These are phyloP conservation scores for Volucella bombylans DNA, from an alignment of 2,888 invertebrate genomes.

Conservation along the genomic window DNA sequence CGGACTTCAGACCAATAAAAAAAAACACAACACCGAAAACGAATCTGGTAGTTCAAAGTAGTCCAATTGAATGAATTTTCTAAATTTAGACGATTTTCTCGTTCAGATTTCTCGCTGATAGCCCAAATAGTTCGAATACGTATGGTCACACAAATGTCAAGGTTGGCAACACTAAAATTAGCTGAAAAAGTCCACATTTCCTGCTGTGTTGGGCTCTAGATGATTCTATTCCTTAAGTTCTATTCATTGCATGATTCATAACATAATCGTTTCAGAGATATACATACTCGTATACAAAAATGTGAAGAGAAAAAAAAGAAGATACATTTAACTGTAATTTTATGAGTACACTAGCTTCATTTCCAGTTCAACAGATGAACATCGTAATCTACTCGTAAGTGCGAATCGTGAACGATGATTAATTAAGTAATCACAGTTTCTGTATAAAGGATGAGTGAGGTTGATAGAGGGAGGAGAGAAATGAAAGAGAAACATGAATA, in stretches of 20 bases:
- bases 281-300: neutral
- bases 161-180: constrained; percentile 20
- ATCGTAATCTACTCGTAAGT: neutral
- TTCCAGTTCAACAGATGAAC: neutral
- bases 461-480: too few species aligned
- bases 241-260: too few species aligned
- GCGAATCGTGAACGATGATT: constrained; percentile 38
- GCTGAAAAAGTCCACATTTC: constrained; percentile 23
- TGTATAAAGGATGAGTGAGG: too few species aligned
- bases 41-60: too few species aligned
- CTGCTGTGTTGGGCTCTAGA: neutral
- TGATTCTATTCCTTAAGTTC: too few species aligned
- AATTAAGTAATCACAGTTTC: constrained; percentile 41
- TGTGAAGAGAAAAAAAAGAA: neutral
- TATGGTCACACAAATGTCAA: constrained; percentile 46
- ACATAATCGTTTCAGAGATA: too few species aligned
- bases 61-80: constrained; percentile 23
- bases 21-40: too few species aligned
- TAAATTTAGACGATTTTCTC: constrained; percentile 54
- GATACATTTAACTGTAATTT: constrained; percentile 1
- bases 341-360: neutral
- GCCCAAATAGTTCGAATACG: constrained; percentile 22
- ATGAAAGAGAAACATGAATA: neutral
- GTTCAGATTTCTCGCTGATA: constrained; percentile 57
- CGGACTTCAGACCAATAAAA: constrained; percentile 18